A percentile compares a stretch with the other conserved stretches of the same genome.
Evolutionary conservation across 2,888 invertebrate species (phyloP).

Genomic region (Phymatocera aterrima): DNA sequence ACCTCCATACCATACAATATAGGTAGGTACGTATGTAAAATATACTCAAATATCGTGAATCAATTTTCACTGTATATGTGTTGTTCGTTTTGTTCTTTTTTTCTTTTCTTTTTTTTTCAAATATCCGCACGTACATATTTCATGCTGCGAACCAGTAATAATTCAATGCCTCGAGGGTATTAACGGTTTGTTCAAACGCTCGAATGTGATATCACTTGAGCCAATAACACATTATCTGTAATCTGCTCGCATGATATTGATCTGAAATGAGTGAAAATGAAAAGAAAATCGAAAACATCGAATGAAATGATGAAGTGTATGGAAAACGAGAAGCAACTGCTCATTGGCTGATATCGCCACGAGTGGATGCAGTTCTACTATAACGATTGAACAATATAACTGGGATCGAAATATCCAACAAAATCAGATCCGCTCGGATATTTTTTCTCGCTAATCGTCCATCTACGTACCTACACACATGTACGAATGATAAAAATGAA

Average conservation of each 20-base stretch:
- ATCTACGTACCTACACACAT: too few species aligned
- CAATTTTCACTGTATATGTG: not conserved
- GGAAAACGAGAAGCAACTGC: too few species aligned
- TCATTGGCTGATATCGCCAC: too few species aligned
- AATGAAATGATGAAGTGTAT: too few species aligned
- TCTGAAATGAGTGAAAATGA: not conserved
- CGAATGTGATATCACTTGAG: not conserved
- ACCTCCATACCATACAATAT: too few species aligned
- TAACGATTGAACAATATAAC: too few species aligned
- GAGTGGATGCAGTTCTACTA: too few species aligned
- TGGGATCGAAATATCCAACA: too few species aligned
- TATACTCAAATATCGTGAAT: not conserved
- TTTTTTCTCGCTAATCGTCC: too few species aligned
- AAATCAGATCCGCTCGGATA: too few species aligned
- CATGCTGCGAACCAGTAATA: not conserved
- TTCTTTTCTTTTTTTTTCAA: not conserved
- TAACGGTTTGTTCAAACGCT: conserved; percentile 24
- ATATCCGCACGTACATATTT: conserved; percentile 16
- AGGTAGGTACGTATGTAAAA: not conserved
- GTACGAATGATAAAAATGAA: too few species aligned
- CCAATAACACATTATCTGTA: conserved; percentile 23
- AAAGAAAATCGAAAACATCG: not conserved
- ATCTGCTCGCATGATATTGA: conserved; percentile 18
- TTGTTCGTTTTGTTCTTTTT: not conserved
- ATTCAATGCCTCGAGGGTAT: conserved; percentile 12